Conservation (phyloP, 2,113 vertebrate genomes). For the Plectropomus leopardus region DNA sequence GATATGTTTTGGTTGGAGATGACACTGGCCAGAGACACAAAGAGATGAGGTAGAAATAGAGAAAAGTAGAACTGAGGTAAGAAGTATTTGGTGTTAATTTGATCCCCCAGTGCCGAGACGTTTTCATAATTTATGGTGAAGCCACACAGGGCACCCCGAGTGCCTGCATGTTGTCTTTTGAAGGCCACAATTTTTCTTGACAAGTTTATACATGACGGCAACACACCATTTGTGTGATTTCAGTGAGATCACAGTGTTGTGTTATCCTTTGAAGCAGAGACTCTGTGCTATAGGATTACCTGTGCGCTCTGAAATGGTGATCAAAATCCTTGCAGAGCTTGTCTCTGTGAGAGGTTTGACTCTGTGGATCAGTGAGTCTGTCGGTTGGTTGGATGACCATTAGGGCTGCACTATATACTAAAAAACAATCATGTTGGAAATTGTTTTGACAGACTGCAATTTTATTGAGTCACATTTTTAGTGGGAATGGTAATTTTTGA, state of each 20-base stretch:
- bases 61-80: conserved; percentile 24
- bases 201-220: conserved; percentile 34
- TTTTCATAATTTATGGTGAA: conserved; percentile 17
- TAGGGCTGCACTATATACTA: no score
- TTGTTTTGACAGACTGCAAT: no score
- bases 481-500: no score
- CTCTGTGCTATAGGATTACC: neutral
- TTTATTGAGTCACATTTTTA: no score
- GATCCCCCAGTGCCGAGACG: conserved; percentile 25
- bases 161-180: conserved; percentile 41
- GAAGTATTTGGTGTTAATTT: conserved; percentile 37
- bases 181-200: conserved; percentile 45
- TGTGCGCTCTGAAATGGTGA: neutral
- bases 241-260: conserved; percentile 47
- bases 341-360: neutral
- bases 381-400: neutral
- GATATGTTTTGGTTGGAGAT: conserved; percentile 67
- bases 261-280: neutral
- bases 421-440: no score
- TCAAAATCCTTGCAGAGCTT: neutral
- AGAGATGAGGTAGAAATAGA: conserved; percentile 32
- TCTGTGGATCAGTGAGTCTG: neutral
- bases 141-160: neutral
- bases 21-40: conserved; percentile 50
- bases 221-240: conserved; percentile 41